Conservation (phyloP, 2,888 invertebrate species). For the Epirrhoe tristata region DNA sequence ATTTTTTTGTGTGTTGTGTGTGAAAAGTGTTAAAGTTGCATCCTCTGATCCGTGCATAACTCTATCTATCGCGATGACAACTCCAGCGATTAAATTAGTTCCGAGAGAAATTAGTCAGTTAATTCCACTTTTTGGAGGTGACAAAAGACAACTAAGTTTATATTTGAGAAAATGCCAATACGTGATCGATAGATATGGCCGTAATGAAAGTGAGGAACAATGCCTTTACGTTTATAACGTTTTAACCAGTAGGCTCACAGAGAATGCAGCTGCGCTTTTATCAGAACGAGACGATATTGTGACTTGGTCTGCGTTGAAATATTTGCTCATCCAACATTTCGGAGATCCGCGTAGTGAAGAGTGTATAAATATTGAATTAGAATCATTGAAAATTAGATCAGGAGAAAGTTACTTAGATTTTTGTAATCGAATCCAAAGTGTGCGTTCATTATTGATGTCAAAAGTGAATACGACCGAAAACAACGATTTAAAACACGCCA, state of each 20-base stretch:
- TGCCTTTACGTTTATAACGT: conserved; percentile 24
- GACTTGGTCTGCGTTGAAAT: conserved; percentile 21
- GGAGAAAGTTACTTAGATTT: conserved; percentile 33
- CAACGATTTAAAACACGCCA: conserved; percentile 8
- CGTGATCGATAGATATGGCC: no score
- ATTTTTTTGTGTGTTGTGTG: no score
- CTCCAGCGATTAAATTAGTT: no score
- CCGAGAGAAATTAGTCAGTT: no score
- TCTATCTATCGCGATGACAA: no score
- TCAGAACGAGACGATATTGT: conserved; percentile 32
- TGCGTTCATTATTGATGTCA: conserved; percentile 5
- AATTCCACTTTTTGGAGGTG: no score
- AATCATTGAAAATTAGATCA: conserved; percentile 22
- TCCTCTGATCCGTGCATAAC: no score
- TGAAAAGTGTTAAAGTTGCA: no score
- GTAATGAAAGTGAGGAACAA: no score
- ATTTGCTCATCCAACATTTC: conserved; percentile 29
- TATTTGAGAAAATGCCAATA: no score
- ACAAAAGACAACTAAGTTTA: neutral
- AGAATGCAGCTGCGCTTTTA: conserved; percentile 28
- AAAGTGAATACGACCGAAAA: neutral
- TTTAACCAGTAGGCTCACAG: conserved; percentile 28
- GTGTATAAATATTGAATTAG: conserved; percentile 34
- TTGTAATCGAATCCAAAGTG: conserved; percentile 32
- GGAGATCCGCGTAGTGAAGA: conserved; percentile 36